A percentile compares a stretch with the other conserved stretches of the same genome.
These are phyloP conservation scores for human (Homo sapiens) DNA, from an alignment of 2,113 vertebrate species.

Conservation along the genomic window DNA sequence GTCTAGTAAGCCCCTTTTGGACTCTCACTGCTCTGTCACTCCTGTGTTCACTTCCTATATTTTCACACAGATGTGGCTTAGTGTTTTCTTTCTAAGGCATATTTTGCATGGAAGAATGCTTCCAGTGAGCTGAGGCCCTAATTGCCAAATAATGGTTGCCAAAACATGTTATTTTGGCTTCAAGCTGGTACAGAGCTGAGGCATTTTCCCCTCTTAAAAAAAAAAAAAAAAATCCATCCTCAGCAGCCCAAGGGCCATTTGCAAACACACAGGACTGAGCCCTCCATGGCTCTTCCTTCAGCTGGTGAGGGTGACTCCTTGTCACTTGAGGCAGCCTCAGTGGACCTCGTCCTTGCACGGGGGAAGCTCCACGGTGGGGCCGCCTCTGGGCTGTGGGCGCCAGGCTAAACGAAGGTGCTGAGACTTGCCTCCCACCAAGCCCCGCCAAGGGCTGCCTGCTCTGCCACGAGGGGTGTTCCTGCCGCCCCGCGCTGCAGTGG, in stretches of 20 bases:
- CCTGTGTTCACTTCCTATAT: constrained; percentile 70
- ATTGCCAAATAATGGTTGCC: constrained; percentile 77
- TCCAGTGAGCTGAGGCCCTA: constrained; percentile 71
- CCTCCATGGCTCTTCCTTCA: background rate
- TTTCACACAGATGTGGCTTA: constrained; percentile 75
- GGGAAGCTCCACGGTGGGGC: constrained; percentile 10
- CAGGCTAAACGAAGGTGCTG: constrained; percentile 45
- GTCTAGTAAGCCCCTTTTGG: background rate
- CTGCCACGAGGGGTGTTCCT: constrained; percentile 60
- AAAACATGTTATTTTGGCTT: constrained; percentile 80
- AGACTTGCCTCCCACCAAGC: constrained; percentile 74
- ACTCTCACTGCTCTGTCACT: constrained; percentile 41
- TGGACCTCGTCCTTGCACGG: background rate
- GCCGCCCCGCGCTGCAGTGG: background rate
- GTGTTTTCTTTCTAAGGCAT: constrained; percentile 73
- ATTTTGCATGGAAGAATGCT: constrained; percentile 78
- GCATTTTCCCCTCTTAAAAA: constrained; percentile 7
- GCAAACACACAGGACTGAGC: background rate
- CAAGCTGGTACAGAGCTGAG: constrained; percentile 62
- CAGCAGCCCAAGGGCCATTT: constrained; percentile 65
- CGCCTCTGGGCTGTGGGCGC: constrained; percentile 71
- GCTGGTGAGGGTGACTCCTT: background rate
- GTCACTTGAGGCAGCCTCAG: background rate
- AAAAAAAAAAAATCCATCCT: background rate
- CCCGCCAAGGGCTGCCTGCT: constrained; percentile 53